Evolutionary conservation across 1,140 invertebrate species (phyloP).

Genomic region (Calosoma granatense): DNA sequence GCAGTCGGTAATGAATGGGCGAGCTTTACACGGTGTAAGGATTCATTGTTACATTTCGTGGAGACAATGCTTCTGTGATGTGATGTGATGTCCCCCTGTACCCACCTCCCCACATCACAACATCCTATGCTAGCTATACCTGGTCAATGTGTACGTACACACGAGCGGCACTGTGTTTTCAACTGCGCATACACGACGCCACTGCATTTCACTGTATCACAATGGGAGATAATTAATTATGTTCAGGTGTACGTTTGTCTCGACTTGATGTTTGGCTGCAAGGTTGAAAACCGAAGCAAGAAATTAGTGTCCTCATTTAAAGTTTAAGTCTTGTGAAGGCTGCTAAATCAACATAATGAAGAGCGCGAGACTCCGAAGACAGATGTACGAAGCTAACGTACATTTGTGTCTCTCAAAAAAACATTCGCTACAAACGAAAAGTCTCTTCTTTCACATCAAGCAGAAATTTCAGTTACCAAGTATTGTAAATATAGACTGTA

Average conservation of each 20-base stretch:
- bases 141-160: not conserved
- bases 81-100: not conserved
- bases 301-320: not conserved
- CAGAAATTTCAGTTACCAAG: no score
- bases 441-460: no score
- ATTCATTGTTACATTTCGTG: conserved; percentile 9
- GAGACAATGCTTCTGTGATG: not conserved
- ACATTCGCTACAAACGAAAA: no score
- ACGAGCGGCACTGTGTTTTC: no score
- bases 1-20: not conserved
- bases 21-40: not conserved
- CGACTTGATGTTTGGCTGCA: not conserved
- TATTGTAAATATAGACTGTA: no score
- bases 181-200: no score
- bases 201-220: no score
- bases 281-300: not conserved
- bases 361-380: no score
- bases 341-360: no score
- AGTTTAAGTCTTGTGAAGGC: no score
- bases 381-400: no score
- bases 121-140: not conserved
- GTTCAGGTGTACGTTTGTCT: not conserved
- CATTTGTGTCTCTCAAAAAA: no score
- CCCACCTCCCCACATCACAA: not conserved
- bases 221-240: not conserved